Base-by-base conservation (phyloP, 2,888 invertebrate species). In the Xestobium rufovillosum region DNA sequence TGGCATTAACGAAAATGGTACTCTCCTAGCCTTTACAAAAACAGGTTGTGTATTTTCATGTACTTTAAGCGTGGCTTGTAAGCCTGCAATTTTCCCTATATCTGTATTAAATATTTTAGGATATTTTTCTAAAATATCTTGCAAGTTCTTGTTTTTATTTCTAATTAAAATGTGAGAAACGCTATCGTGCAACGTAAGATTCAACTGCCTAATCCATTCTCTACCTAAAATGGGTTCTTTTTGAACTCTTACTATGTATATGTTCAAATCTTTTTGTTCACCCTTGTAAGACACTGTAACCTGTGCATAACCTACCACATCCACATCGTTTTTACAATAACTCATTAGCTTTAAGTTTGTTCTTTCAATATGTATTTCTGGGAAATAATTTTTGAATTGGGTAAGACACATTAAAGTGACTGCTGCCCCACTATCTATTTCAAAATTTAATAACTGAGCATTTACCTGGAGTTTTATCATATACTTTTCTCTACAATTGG, bases 181-280 rank as follows among this genome's bases (percentile, higher is more conserved):
- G n/a, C n/a, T 19, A 8, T 8, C 6, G 6, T 19, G 23, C n/a
- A 19, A 19, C n/a, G n/a, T n/a, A n/a, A 50, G 35, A 15, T 44
- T 39, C 26, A 54, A 42, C 32, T 43, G 35, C 25, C 42, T 34
- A 31, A 52, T 36, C 51, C 51, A 53, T 31, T 56, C 44, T 23
- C 49, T 42, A 14, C 50, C 52, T n/a, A 51, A 41, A 9, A 54
- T 36, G 23, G 47, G 49, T 26, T 44, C 39, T 19, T 19, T 19
- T 8, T 19, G 6, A 19, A 6, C 23, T 19, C n/a, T n/a, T 8
- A 19, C n/a, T 19, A 19, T n/a, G n/a, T 19, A 19, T 6, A 19
- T 19, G 6, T 19, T 19, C 23, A 19, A 19, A 19, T 19, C n/a
- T 6, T 19, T 8, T 8, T 19, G 6, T 19, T 6, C n/a, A 19